phyloP scores from a whole-genome alignment of 2,113 vertebrate species.

The Rhinichthys klamathensis region DNA sequence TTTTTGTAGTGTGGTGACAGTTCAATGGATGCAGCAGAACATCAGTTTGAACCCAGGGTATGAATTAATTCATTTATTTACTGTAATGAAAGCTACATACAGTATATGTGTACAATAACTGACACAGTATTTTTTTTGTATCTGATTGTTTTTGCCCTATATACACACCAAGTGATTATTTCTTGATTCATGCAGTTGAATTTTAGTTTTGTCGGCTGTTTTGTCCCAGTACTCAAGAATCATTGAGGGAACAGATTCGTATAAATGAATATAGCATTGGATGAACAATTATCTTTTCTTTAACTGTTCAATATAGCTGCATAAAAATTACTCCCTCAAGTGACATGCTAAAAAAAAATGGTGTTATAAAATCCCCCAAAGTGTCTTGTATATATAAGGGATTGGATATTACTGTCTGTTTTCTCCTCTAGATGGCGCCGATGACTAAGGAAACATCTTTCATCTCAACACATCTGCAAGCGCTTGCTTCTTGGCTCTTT shows the following conservation, averaged over 20 bases:
- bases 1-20: background rate
- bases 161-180: background rate
- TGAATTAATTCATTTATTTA: background rate
- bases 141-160: background rate
- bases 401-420: background rate
- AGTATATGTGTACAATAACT: background rate
- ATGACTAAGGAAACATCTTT: conserved; percentile 41
- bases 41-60: background rate
- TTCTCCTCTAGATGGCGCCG: conserved; percentile 60
- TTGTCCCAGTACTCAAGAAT: background rate
- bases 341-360: no score
- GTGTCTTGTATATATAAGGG: no score
- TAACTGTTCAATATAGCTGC: background rate
- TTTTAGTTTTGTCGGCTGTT: background rate
- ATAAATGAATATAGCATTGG: background rate
- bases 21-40: background rate
- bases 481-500: background rate
- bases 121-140: background rate
- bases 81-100: background rate
- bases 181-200: background rate
- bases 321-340: no score
- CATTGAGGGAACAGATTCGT: background rate
- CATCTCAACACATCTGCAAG: background rate
- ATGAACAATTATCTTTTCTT: background rate
- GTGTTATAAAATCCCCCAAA: no score